Conservation (phyloP, 2,888 invertebrate species). For the Poecilus cupreus region DNA sequence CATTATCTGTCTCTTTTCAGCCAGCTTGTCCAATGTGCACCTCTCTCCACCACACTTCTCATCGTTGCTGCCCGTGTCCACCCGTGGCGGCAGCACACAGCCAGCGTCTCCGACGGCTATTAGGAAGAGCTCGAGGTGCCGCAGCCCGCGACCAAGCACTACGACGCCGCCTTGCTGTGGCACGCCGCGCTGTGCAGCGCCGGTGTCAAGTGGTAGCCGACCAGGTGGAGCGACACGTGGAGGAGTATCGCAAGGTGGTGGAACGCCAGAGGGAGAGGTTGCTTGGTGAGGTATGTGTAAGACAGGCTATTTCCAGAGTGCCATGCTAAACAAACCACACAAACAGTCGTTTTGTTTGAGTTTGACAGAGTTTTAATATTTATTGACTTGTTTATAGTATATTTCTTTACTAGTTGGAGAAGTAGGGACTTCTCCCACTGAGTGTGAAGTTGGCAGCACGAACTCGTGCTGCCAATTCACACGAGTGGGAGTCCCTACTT, state of each 20-base stretch:
- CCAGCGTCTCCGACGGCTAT: neutral
- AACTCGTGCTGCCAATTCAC: too few relatives aligned
- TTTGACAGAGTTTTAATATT: too few relatives aligned
- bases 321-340: too few relatives aligned
- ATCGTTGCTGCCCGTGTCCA: neutral
- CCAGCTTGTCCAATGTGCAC: slow-evolving; percentile 60
- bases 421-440: too few relatives aligned
- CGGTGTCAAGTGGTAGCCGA: slow-evolving; percentile 73
- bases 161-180: neutral
- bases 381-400: too few relatives aligned
- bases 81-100: neutral
- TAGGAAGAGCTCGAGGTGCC: neutral
- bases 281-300: slow-evolving; percentile 63
- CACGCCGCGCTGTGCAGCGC: neutral
- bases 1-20: too few relatives aligned
- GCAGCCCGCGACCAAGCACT: neutral
- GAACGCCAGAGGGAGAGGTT: slow-evolving; percentile 69
- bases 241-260: slow-evolving; percentile 79
- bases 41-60: slow-evolving; percentile 50
- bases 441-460: too few relatives aligned
- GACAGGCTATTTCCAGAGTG: neutral
- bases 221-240: slow-evolving; percentile 81
- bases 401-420: too few relatives aligned
- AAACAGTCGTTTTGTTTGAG: too few relatives aligned
- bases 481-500: too few relatives aligned